A percentile compares a stretch with the other conserved stretches of the same genome.
phyloP scores from a whole-genome alignment of 2,888 invertebrate genomes.

The Leucozona laternaria region DNA sequence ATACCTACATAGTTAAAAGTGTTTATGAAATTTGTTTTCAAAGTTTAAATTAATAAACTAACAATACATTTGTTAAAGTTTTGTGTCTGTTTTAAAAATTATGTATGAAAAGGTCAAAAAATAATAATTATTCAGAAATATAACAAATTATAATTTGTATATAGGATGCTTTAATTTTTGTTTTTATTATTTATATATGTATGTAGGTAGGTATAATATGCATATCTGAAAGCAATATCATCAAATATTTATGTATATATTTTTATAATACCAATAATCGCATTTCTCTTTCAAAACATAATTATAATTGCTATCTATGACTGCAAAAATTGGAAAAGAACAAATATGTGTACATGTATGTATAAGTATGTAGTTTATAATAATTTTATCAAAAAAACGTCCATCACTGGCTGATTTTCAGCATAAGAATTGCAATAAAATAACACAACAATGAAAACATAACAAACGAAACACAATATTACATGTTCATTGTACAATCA shows the following conservation, averaged over 20 bases:
- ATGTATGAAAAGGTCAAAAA: neutral
- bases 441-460: conserved; percentile 57
- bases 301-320: conserved; percentile 39
- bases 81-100: neutral
- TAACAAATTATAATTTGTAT: neutral
- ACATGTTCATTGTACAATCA: neutral
- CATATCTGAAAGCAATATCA: conserved; percentile 67
- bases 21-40: neutral
- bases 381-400: conserved; percentile 59
- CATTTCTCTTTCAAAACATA: conserved; percentile 61
- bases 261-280: conserved; percentile 54
- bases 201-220: conserved; percentile 69
- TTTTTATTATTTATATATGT: conserved; percentile 52
- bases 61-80: too few species aligned
- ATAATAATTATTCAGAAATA: neutral
- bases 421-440: conserved; percentile 62
- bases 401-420: conserved; percentile 65
- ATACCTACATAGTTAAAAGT: neutral
- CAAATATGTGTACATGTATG: too few species aligned
- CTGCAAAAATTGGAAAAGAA: conserved; percentile 45
- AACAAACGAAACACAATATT: conserved; percentile 4
- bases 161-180: conserved; percentile 54
- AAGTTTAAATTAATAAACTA: neutral
- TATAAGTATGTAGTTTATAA: conserved; percentile 20
- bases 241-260: conserved; percentile 59